These are phyloP conservation scores for Aplysina aerophoba DNA, from an alignment of 37 sponge, comb jelly and placozoan genomes.

Conservation along the genomic window DNA sequence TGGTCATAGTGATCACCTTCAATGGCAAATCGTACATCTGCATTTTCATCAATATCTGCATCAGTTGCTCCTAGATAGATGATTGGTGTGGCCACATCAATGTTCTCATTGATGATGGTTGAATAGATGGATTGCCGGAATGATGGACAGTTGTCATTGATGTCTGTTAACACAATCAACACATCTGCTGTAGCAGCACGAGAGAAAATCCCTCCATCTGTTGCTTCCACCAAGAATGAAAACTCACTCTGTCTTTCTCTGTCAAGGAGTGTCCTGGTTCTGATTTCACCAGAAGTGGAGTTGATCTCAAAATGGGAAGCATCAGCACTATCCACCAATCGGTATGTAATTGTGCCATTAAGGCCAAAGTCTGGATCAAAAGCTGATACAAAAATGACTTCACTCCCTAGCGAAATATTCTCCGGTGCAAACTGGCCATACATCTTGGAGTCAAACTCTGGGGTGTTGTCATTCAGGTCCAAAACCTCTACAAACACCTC, in stretches of 20 bases:
- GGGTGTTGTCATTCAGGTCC: constrained; percentile 70
- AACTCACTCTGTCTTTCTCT: constrained; percentile 51
- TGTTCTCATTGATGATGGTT: constrained; percentile 53
- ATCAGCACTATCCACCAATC: constrained; percentile 25
- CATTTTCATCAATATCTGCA: constrained; percentile 59
- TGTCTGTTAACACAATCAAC: constrained; percentile 50
- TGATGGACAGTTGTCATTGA: constrained; percentile 72
- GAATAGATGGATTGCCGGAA: constrained; percentile 39
- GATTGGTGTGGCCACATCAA: constrained; percentile 24
- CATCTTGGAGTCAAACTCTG: constrained; percentile 41
- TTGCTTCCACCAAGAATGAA: constrained; percentile 50
- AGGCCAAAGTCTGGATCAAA: constrained; percentile 55
- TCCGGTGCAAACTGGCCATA: constrained; percentile 48
- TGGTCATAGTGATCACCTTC: constrained; percentile 14
- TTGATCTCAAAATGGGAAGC: constrained; percentile 52
- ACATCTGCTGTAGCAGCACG: constrained; percentile 44
- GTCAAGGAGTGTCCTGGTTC: constrained; percentile 39
- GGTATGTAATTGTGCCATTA: constrained; percentile 66
- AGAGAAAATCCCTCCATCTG: constrained; percentile 30
- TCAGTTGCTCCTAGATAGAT: constrained; percentile 45
- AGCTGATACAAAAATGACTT: constrained; percentile 53
- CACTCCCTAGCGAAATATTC: background rate
- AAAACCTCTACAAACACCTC: constrained; percentile 38
- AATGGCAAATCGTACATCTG: constrained; percentile 40
- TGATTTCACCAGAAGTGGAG: constrained; percentile 49